Conservation (phyloP, 1,140 invertebrate species). For the Triops cancriformis region DNA sequence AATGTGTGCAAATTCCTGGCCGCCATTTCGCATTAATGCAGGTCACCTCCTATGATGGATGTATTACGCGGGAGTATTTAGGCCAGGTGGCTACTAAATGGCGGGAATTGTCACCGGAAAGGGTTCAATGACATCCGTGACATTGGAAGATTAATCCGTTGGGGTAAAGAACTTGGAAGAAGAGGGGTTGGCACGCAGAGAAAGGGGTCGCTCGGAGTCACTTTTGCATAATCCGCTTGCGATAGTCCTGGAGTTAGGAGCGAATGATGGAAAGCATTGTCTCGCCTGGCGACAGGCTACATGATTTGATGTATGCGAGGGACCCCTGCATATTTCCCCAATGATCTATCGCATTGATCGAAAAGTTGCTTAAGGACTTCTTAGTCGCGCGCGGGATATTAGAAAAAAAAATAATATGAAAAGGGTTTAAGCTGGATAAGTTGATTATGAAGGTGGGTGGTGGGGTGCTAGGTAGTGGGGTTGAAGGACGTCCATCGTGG, state of each 20-base stretch:
- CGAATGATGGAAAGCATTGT: not conserved
- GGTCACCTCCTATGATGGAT: not conserved
- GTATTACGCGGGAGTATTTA: not conserved
- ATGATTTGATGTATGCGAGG: slow-evolving; percentile 1
- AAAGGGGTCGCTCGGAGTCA: not conserved
- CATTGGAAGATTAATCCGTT: not conserved
- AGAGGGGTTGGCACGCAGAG: no score
- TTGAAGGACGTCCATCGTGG: not conserved
- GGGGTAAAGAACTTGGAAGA: not conserved
- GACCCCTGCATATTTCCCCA: not conserved
- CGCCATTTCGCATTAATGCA: not conserved
- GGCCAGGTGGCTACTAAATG: not conserved
- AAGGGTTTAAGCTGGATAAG: not conserved
- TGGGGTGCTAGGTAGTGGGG: not conserved
- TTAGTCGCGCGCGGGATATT: not conserved
- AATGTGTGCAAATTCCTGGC: not conserved
- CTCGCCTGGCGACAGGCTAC: not conserved
- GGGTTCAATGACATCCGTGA: not conserved
- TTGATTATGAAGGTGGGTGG: not conserved
- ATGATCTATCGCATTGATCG: not conserved
- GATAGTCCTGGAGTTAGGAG: not conserved
- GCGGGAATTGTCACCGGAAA: not conserved
- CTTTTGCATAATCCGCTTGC: not conserved
- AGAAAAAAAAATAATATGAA: not conserved
- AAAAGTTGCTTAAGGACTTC: not conserved